Base-by-base conservation (phyloP, 2,797 vertebrate genomes). In the Dromococcyx pavoninus region DNA sequence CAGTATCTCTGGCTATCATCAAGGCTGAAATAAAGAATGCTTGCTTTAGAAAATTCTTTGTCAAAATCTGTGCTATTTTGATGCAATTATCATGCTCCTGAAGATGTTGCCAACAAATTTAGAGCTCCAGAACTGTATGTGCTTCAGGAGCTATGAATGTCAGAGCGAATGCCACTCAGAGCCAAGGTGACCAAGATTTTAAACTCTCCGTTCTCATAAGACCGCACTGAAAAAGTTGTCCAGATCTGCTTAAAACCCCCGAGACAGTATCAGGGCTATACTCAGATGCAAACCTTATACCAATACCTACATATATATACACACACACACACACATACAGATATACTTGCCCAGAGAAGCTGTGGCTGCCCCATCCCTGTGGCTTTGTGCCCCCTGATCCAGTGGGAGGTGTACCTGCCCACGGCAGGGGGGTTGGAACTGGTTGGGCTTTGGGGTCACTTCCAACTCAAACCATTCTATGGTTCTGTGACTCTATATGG, bases 281-380 rank as follows among this genome's bases (percentile, higher is more conserved):
- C 6, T 62, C 27, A 30, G 41, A 32, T 8, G 54, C 30, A 67
- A 51, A 39, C 5, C 8, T 10, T n/a, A 17, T 0, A 56, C 11
- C 67, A 17, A n/a, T 10, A 46, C 6, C 12, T 9, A 37, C 3
- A 21, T 0, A 35, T 2, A n/a, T 3, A 27, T 17, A 61, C 10
- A 37, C 2, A 39, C 2, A n/a, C 4, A n/a, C 3, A 12, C 3
- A 48, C 2, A 24, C 0, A n/a, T 5, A 24, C 0, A n/a, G 5
- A 37, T 5, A 33, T 4, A 41, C 46, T 46, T 46, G 44, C 44
- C 10, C 17, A 46, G 44, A 46, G 44, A 46, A 46, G 17, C 46
- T 18, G 17, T 46, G 44, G 21, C 18, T 22, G 44, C 44, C 44
- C 44, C 44, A 46, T 46, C 21, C 18, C 44, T 46, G 44, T 21